Evolutionary conservation across 2,797 vertebrate genomes (phyloP).

Genomic region (Danionella dracula): DNA sequence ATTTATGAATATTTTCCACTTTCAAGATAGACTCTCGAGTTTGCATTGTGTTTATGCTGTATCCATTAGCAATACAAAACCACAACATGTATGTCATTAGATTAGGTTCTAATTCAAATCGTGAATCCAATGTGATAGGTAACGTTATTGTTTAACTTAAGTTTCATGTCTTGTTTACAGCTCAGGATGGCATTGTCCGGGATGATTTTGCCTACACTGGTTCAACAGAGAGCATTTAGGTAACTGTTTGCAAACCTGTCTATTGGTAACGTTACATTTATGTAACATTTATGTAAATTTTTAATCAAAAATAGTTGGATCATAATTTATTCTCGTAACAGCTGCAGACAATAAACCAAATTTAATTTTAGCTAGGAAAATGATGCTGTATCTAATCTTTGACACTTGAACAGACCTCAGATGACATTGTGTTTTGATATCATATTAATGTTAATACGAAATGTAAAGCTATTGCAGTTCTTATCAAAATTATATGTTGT

Average conservation of each 20-base stretch:
- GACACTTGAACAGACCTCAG: too few species aligned
- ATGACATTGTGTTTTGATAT: too few species aligned
- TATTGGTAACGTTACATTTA: neutral
- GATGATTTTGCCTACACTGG: constrained; percentile 6
- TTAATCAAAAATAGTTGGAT: neutral
- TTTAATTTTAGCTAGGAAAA: too few species aligned
- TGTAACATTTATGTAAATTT: neutral
- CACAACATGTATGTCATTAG: neutral
- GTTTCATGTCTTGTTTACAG: neutral
- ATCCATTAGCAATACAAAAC: neutral
- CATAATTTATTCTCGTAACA: too few species aligned
- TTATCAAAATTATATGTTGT: too few species aligned
- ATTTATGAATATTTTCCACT: neutral
- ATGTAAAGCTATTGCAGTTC: too few species aligned
- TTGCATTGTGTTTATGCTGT: neutral
- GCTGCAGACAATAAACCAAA: too few species aligned
- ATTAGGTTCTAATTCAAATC: neutral
- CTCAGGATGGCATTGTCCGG: constrained; percentile 26
- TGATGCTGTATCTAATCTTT: too few species aligned
- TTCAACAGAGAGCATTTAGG: constrained; percentile 61
- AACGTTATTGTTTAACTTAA: neutral
- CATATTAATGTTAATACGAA: too few species aligned
- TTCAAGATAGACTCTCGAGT: neutral
- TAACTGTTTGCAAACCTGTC: constrained; percentile 36
- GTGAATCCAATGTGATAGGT: neutral